Evolutionary conservation across 2,888 invertebrate genomes (phyloP).

Genomic region (Caenorhabditis sp.): DNA sequence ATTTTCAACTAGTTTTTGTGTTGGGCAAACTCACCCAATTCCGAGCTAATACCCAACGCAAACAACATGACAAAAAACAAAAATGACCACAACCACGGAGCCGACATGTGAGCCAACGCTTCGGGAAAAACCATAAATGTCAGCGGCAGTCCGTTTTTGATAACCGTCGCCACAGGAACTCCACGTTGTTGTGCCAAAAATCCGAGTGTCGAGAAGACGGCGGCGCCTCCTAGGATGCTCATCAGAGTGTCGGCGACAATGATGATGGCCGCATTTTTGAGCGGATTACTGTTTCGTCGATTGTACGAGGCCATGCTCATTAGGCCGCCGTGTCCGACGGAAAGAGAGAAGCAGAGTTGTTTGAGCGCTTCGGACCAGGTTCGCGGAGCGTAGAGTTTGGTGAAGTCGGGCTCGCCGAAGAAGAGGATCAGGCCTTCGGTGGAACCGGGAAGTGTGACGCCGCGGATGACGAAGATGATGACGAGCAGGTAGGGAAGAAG

Average conservation of each 20-base stretch:
- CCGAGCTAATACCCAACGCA: constrained; percentile 68
- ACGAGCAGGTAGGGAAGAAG: constrained; percentile 42
- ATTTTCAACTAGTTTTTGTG: no score
- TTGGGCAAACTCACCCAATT: constrained; percentile 16
- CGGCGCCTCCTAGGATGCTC: constrained; percentile 52
- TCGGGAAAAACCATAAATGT: constrained; percentile 72
- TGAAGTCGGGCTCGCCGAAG: constrained; percentile 42
- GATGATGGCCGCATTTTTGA: constrained; percentile 59
- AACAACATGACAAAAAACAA: constrained; percentile 72
- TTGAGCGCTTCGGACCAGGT: constrained; percentile 63
- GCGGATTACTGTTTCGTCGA: constrained; percentile 46
- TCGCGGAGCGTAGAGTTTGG: constrained; percentile 39
- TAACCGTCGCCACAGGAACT: constrained; percentile 31
- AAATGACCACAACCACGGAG: constrained; percentile 71
- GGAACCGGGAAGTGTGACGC: constrained; percentile 59
- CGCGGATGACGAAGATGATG: constrained; percentile 49
- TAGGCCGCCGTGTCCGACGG: constrained; percentile 62
- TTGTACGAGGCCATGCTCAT: constrained; percentile 63
- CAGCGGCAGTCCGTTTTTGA: constrained; percentile 69
- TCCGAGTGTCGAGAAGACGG: constrained; percentile 57
- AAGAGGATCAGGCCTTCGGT: constrained; percentile 52
- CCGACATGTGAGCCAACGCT: constrained; percentile 69
- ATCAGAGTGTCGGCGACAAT: constrained; percentile 57
- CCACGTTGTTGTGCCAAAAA: constrained; percentile 44
- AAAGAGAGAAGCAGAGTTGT: constrained; percentile 63